Evolutionary conservation across 2,797 vertebrate species (phyloP).

Genomic region (Leptatherina wallacei): DNA sequence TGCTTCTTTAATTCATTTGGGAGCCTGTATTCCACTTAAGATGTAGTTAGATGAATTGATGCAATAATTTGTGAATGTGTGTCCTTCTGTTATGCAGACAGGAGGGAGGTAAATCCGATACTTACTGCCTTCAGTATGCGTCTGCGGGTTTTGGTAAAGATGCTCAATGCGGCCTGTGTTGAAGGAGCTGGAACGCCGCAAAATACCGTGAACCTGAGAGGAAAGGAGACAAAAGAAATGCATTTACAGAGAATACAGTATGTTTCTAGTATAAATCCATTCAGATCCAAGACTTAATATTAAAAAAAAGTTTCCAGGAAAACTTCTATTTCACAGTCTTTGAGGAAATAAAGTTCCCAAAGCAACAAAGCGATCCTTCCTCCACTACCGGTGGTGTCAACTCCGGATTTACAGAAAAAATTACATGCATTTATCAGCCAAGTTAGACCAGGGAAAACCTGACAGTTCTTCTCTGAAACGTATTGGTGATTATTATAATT

Average conservation of each 20-base stretch:
- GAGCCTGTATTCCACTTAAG: not conserved
- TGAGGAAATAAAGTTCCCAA: not conserved
- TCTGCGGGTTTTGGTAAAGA: conserved; percentile 94
- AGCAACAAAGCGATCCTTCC: not conserved
- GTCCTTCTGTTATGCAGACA: not conserved
- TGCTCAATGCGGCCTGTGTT: conserved; percentile 98
- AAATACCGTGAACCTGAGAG: conserved; percentile 91
- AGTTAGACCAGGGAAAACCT: not conserved
- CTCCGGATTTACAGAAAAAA: not conserved
- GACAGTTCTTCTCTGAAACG: not conserved
- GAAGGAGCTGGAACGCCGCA: conserved; percentile 97
- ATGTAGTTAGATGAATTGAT: not conserved
- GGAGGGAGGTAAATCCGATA: not conserved
- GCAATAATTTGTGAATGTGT: not conserved
- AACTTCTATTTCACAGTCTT: not conserved
- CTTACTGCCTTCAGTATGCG: conserved; percentile 97
- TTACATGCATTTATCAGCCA: no score
- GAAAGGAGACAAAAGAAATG: not conserved
- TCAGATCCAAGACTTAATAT: no score
- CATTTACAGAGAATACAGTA: no score
- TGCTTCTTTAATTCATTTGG: not conserved
- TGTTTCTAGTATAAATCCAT: no score
- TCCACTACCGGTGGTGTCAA: not conserved
- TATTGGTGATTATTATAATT: no score
- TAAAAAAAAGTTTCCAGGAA: not conserved